Percentiles rank a stretch among this genome's conserved stretches.
phyloP scores from a whole-genome alignment of 2,797 vertebrate species.

The Coendou prehensilis region DNA sequence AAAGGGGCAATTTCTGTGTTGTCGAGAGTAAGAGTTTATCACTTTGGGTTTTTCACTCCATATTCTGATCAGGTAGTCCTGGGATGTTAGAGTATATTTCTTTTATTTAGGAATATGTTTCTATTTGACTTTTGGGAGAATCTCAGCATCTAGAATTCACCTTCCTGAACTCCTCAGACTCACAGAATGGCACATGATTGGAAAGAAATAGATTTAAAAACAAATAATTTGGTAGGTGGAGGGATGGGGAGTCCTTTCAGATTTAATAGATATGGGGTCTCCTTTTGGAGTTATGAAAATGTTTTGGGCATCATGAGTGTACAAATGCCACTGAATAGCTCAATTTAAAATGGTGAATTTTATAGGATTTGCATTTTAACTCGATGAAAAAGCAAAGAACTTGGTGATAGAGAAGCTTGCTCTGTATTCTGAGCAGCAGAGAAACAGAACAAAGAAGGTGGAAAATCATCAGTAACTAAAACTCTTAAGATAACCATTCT shows the following conservation, averaged over 20 bases:
- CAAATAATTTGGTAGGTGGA: not conserved
- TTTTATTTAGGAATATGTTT: slow-evolving; percentile 53
- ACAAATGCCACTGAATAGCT: not conserved
- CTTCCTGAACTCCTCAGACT: not conserved
- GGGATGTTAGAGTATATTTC: not conserved
- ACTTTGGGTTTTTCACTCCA: not conserved
- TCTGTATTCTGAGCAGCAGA: slow-evolving; percentile 27
- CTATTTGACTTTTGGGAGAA: slow-evolving; percentile 39
- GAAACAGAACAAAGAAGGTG: not conserved
- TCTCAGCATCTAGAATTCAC: slow-evolving; percentile 34
- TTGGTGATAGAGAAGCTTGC: not conserved
- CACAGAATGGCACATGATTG: not conserved
- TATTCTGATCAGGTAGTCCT: not conserved
- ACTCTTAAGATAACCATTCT: not conserved
- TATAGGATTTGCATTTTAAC: not conserved
- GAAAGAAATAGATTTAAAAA: slow-evolving; percentile 62
- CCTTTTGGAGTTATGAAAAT: not conserved
- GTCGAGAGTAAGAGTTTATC: not conserved
- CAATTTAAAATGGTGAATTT: slow-evolving; percentile 22
- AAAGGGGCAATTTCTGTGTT: slow-evolving; percentile 5
- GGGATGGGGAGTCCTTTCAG: not conserved
- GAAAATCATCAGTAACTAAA: slow-evolving; percentile 13
- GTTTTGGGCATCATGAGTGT: not conserved
- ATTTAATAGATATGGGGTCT: not conserved
- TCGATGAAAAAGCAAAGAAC: not conserved